Evolutionary conservation across 2,888 invertebrate genomes (phyloP).

Genomic region (Philereme vetulata): DNA sequence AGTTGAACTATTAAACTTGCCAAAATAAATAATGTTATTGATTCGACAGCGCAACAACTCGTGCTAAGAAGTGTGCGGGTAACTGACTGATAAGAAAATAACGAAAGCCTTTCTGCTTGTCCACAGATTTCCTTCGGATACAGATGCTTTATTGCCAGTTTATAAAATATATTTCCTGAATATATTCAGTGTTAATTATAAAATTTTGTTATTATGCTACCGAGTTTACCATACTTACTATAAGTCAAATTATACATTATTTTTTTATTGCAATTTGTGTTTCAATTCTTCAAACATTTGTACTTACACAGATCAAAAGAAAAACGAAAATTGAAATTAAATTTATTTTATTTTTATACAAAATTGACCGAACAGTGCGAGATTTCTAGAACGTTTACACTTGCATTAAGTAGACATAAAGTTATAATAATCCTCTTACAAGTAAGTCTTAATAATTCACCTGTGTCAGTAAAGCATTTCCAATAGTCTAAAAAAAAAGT

Average conservation of each 20-base stretch:
- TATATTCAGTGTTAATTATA: slow-evolving; percentile 82
- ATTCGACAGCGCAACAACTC: too few species aligned
- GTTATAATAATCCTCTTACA: slow-evolving; percentile 81
- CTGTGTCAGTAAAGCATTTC: slow-evolving; percentile 78
- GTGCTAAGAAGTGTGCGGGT: not conserved
- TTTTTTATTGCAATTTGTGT: slow-evolving; percentile 74
- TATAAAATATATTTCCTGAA: slow-evolving; percentile 80
- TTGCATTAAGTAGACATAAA: slow-evolving; percentile 84
- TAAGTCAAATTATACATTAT: slow-evolving; percentile 83
- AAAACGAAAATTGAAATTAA: slow-evolving; percentile 71
- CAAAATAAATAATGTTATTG: too few species aligned
- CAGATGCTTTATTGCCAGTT: slow-evolving; percentile 81
- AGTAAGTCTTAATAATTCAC: slow-evolving; percentile 81
- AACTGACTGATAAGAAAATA: not conserved
- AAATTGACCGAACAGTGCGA: slow-evolving; percentile 85
- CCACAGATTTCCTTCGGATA: slow-evolving; percentile 64
- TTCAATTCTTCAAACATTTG: slow-evolving; percentile 48
- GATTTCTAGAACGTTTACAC: slow-evolving; percentile 84
- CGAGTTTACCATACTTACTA: slow-evolving; percentile 79
- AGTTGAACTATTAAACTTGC: too few species aligned
- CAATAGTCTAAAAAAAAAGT: slow-evolving; percentile 57
- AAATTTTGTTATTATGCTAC: slow-evolving; percentile 81
- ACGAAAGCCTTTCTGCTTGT: slow-evolving; percentile 45
- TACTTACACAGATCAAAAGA: slow-evolving; percentile 19
- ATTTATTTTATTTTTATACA: slow-evolving; percentile 82